phyloP scores from a whole-genome alignment of 2,888 invertebrate species.

The Alsophila aescularia region DNA sequence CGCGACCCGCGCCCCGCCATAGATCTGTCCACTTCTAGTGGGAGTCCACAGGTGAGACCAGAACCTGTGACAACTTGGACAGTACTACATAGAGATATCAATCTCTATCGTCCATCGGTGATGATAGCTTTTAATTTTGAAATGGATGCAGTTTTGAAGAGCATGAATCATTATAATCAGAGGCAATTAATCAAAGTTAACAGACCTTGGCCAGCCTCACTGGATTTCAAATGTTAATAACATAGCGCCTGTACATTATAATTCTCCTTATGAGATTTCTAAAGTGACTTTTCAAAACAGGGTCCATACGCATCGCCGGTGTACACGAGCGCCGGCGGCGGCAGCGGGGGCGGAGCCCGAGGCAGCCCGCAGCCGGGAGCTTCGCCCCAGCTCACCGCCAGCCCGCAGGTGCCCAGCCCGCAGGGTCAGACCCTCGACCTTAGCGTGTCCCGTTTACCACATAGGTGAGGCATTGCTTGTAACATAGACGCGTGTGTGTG shows the following conservation, averaged over 20 bases:
- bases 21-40: constrained; percentile 94
- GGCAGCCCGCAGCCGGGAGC: constrained; percentile 94
- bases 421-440: constrained; percentile 96
- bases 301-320: constrained; percentile 91
- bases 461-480: constrained; percentile 86
- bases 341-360: constrained; percentile 87
- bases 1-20: constrained; percentile 93
- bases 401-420: constrained; percentile 95
- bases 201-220: not conserved
- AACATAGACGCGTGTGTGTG: constrained; percentile 5
- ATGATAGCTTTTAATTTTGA: not conserved
- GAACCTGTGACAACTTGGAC: constrained; percentile 15
- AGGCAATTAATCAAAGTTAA: not conserved
- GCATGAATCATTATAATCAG: constrained; percentile 12
- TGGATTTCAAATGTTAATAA: not conserved
- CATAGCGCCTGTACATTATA: constrained; percentile 15
- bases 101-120: not conserved
- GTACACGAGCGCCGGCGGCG: constrained; percentile 90
- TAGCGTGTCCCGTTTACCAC: constrained; percentile 93
- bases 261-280: constrained; percentile 32
- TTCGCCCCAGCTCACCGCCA: constrained; percentile 91
- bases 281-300: constrained; percentile 80
- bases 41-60: constrained; percentile 91
- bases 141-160: constrained; percentile 17
- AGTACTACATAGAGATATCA: not conserved